Evolutionary conservation across 2,888 invertebrate genomes (phyloP), one percentile per base, ranked within the genome.

Genomic region (Lithophane leautieri): DNA sequence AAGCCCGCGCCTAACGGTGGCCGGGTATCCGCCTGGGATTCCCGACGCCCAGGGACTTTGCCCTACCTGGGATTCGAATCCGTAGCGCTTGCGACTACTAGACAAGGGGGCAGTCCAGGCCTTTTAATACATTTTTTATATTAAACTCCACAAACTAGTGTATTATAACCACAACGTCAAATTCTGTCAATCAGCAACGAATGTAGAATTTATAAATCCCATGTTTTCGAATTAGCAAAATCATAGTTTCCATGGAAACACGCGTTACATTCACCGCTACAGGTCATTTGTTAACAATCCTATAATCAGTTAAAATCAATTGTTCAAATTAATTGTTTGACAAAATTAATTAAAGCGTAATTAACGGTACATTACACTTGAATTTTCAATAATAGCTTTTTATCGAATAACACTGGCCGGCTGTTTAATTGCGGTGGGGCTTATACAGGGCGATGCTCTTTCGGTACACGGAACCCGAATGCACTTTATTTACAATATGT

Each of bases 401-500:
- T 87, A 84, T 86, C 78, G 84, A 77, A 83, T 80, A 82, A 84
- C 84, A 85, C 71, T 76, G 77, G 66, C 77, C 73, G 58, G 44
- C 77, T 76, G 70, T 88, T 86, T 82, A 88, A 89, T 86, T 89
- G 90, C 79, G 90, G 89, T 83, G 50, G 77, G 69, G 86, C 78
- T 88, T 86, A 87, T 84, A 70, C 79, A 75, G 79, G 75, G 44
- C 76, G 76, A 80, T 85, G 86, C 88, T 86, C 90, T 90, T 90
- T 91, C 91, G 85, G 90, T 91, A 91, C 91, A 92, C 91, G 91
- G 90, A 91, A 89, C 87, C 84, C 89, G 86, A 90, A 91, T 91
- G 87, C 87, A 88, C 90, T 93, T 94, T 93, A 95, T 95, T 94
- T 92, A 94, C 94, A 91, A 88, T 92, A 90, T 89, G 84, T 80